Evolutionary conservation across 1,140 invertebrate genomes (phyloP), one percentile per base, ranked within the genome.

Genomic region (Drosophila rufa): DNA sequence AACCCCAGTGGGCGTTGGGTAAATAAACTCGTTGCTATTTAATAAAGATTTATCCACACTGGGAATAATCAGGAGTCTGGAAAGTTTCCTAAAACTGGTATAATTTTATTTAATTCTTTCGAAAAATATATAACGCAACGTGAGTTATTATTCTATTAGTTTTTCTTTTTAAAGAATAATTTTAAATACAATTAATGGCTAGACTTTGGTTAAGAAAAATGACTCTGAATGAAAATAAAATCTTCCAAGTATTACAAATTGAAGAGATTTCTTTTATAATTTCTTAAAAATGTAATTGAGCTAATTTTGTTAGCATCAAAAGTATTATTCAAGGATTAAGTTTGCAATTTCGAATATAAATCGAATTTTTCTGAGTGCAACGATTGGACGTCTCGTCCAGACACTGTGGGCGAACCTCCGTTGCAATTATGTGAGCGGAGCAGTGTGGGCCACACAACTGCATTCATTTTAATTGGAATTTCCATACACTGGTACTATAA

Each of bases 381-480:
- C 45, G 12, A 42, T 30, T 71, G 36, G 45, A 67, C 48, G 36
- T 43, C 38, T 50, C 5, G 27, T 45, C 38, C 70, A 73, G 43
- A 47, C 30, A 5, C 9, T 48, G 71, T 59, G 48, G 76, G 73
- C 66, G 33, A 59, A 43, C n/a, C 55, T 43, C 55, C 45, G 30
- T 14, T 60, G 67, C 70, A 73, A 73, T 73, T 73, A 51, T 48
- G 14, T 36, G 62, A 59, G 30, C 43, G 22, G 19, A 75, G 9
- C 12, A 43, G 74, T 53, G 76, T 55, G 51, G 76, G 51, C 56
- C 56, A 40, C 50, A 33, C 43, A 30, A 38, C 40, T 71, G 67
- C 46, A 73, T 59, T 14, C 68, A 45, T 38, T 81, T 64, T 62
- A 70, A 76, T 81, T 69, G 53, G 79, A 73, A 51, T 60, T 51